Evolutionary conservation across 1,140 invertebrate genomes (phyloP), one percentile per base, ranked within the genome.

Genomic region (Druon quercuslanigerum): DNA sequence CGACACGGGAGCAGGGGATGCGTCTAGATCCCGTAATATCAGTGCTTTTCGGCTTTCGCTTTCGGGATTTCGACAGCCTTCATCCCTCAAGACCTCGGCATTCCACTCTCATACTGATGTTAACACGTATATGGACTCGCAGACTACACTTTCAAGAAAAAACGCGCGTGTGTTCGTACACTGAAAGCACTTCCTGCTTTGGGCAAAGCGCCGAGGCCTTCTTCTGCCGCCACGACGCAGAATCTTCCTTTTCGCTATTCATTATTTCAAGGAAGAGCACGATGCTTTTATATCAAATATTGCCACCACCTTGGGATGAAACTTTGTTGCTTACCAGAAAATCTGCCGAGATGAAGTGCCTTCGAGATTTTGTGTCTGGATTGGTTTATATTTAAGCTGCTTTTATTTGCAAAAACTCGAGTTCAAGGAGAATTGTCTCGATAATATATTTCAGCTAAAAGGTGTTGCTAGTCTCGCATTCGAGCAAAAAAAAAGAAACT

Each of bases 191-290:
- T 40, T 66, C 25, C 14, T 66, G 60, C 60, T 66, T 66, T 33
- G n/a, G 60, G 60, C 60, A 82, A 80, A 80, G 73, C 75, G 72
- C 33, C 72, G 75, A 74, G 79, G 73, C 78, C 77, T 84, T 78
- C 7, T 84, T 82, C 77, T 78, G 79, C 76, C 80, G 79, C 81
- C 54, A 57, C 84, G 79, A 73, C 78, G 78, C 75, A 54, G 73
- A 79, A 50, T 75, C 51, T 82, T 72, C 79, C 79, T 84, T 77
- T 72, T 71, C 75, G 74, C 75, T 76, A 72, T 83, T 88, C 85
- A 83, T 87, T 88, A 88, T 88, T 88, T 88, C 82, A 87, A 80
- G 81, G 77, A 80, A 77, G 83, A 83, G 78, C 78, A 76, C 33
- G 50, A 71, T 77, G 76, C 79, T 88, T 87, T 84, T 84, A 78